A percentile compares a stretch with the other conserved stretches of the same genome.
Evolutionary conservation across 2,797 vertebrate species (phyloP).

Genomic region (Eulemur rubriventer): DNA sequence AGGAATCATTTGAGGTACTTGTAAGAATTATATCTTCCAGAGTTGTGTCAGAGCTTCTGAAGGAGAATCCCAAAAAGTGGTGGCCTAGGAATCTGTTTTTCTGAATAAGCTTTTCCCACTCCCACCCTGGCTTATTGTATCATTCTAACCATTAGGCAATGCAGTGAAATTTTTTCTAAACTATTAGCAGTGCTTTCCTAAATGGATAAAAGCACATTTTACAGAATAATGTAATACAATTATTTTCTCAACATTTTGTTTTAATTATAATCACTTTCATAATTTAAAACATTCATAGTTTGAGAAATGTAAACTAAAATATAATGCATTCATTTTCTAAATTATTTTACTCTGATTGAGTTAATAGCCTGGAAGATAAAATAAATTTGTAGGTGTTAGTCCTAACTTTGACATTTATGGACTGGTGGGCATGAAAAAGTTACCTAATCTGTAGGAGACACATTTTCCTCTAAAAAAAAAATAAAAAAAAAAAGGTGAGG

Average conservation of each 20-base stretch:
- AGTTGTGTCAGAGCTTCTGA: not conserved
- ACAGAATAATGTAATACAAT: not conserved
- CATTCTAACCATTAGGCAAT: not conserved
- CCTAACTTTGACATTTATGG: not conserved
- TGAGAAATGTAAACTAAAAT: slow-evolving; percentile 50
- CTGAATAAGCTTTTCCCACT: not conserved
- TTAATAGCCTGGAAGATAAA: not conserved
- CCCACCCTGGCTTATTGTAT: not conserved
- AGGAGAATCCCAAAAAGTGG: not conserved
- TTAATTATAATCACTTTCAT: slow-evolving; percentile 50
- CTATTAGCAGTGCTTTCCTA: not conserved
- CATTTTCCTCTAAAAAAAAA: not conserved
- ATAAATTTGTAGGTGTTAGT: not conserved
- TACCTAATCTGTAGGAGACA: not conserved
- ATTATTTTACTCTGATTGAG: slow-evolving; percentile 30
- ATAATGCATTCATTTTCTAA: slow-evolving; percentile 23
- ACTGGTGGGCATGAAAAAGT: not conserved
- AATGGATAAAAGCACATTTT: slow-evolving; percentile 2
- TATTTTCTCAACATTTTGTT: slow-evolving; percentile 23
- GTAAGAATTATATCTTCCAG: not conserved
- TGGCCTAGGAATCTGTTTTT: not conserved
- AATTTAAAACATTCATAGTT: slow-evolving; percentile 30
- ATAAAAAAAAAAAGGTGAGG: no score
- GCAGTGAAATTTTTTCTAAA: not conserved
- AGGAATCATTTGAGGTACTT: not conserved